Evolutionary conservation across 2,888 invertebrate species (phyloP), one percentile per base, ranked within the genome.

Genomic region (Stramonita haemastoma): DNA sequence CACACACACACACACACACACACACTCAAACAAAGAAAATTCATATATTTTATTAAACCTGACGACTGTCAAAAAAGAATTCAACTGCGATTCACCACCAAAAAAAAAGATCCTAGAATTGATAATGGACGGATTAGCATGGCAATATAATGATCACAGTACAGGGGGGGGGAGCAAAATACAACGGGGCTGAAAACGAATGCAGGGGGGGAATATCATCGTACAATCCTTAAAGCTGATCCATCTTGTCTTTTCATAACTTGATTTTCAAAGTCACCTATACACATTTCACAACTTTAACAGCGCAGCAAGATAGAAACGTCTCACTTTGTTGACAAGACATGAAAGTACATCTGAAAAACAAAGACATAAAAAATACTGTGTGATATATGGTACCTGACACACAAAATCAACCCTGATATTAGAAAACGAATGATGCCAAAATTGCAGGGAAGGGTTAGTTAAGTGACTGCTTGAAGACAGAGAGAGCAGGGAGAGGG

Each of bases 21-120:
- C 26, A 73, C 26, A 29, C 1, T 73, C 73, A 73, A 17, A 15
- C 79, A 32, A 11, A 79, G 46, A 26, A 83, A 83, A 26, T 57
- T 85, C 57, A 22, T 86, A 17, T 66, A 34, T 86, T 86, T 86
- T 86, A 66, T 60, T 57, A 86, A 85, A 86, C 19, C 86, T 56
- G 84, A 84, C 60, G 57, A 60, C 15, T 86, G 29, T 66, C 29
- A 86, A 66, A 26, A 84, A 56, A 26, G 56, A n/a, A 60, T 83
- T 36, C 81, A 83, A 46, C 26, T 83, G 36, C 46, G 46, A 29
- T 26, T 36, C 36, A 83, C 19, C 13, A 79, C 29, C 8, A 84
- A 13, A 11, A n/a, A 32, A 57, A 60, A 17, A 57, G 66, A 26
- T 46, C 46, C 46, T 46, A 46, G 46, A 2, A 46, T 46, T 46